Evolutionary conservation across 2,888 invertebrate species (phyloP).

Genomic region (Tipula helvola): DNA sequence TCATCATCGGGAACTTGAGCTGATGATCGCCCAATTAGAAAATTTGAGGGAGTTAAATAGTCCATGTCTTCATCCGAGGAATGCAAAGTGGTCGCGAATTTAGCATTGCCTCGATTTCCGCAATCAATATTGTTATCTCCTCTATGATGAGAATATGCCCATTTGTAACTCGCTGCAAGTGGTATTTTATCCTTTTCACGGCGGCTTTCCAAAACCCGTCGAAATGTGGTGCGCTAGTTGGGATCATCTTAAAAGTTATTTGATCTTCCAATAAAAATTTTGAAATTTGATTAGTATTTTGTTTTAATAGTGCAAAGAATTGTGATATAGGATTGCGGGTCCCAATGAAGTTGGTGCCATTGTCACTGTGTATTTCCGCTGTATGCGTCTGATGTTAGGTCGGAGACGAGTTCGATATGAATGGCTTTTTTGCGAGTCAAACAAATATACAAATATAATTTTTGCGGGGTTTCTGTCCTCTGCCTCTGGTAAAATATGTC

Average conservation of each 20-base stretch:
- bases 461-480: background rate
- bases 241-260: slow-evolving; percentile 15
- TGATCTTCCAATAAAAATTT: slow-evolving; percentile 5
- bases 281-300: background rate
- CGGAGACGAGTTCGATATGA: background rate
- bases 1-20: background rate
- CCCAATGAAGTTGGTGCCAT: background rate
- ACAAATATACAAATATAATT: background rate
- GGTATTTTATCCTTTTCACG: background rate
- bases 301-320: background rate
- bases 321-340: background rate
- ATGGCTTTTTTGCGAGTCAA: background rate
- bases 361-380: background rate
- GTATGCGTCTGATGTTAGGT: slow-evolving; percentile 18
- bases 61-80: background rate
- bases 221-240: slow-evolving; percentile 4
- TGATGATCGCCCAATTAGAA: background rate
- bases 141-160: too few species aligned
- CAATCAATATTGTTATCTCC: too few species aligned
- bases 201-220: too few species aligned
- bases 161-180: too few species aligned
- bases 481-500: too few species aligned
- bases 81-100: slow-evolving; percentile 13
- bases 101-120: too few species aligned
- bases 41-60: background rate